Evolutionary conservation across 1,140 invertebrate genomes (phyloP), one percentile per base, ranked within the genome.

Genomic region (Macrobrachium nipponense): DNA sequence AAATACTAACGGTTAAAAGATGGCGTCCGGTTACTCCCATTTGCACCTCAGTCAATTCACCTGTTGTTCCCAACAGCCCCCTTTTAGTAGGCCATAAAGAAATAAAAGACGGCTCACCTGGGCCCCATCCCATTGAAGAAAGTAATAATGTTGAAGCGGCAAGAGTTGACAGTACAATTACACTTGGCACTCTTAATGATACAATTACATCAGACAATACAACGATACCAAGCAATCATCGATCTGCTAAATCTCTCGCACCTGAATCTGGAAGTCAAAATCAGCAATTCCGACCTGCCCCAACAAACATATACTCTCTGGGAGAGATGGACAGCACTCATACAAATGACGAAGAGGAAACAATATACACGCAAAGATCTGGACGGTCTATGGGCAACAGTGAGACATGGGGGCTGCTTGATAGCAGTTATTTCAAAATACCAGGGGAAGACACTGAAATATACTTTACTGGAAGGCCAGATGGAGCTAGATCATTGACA

Each of bases 361-460:
- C 60, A 14, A n/a, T 23, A 4, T 51, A 64, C n/a, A 20, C 61
- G 15, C 61, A 43, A 58, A 20, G 84, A 58, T 61, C 77, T 15
- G 84, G 84, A 20, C 84, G 84, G 5, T 86, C 84, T 36, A 80
- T 86, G 84, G 77, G 44, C 51, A 78, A 80, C 18, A 80, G 51
- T 23, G 84, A 86, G 64, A 72, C 59, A 8, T 73, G 84, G 84
- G 77, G 70, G 15, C 17, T 79, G 10, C 58, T 86, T 12, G 84
- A 86, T 8, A 59, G 36, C 0, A 51, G 60, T 12, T 64, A 83
- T 43, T 77, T 77, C 82, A 62, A 59, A 43, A 62, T 44, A 18
- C 73, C 82, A 5, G 70, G 60, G 18, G 64, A 80, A 51, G 59
- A 62, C 51, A 51, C 66, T 0, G 60, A 59, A 6, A 70, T 62